A percentile compares a stretch with the other conserved stretches of the same genome.
Evolutionary conservation across 1,140 invertebrate species (phyloP).

Genomic region (Conopomorpha cramerella): DNA sequence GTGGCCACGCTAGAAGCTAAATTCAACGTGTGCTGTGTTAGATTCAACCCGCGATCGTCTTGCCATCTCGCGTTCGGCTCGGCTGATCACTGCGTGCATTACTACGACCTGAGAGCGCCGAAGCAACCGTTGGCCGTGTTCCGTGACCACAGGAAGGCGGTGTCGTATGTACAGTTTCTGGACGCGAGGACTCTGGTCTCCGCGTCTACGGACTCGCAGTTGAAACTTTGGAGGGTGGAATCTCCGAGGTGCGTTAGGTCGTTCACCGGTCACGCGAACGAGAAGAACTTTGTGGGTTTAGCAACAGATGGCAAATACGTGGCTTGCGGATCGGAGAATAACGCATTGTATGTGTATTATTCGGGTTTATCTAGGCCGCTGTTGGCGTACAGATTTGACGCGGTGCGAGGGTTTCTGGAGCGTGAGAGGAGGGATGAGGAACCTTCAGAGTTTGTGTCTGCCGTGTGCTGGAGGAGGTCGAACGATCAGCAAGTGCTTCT

Average conservation of each 20-base stretch:
- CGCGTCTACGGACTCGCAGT: conserved; percentile 92
- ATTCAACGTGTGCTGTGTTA: conserved; percentile 90
- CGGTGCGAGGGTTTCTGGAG: conserved; percentile 79
- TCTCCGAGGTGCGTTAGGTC: conserved; percentile 80
- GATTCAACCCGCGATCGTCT: conserved; percentile 90
- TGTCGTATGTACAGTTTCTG: conserved; percentile 95
- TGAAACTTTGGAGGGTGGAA: conserved; percentile 92
- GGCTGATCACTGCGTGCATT: conserved; percentile 96
- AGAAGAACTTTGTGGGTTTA: conserved; percentile 97
- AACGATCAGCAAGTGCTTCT: conserved; percentile 72
- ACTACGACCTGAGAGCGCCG: conserved; percentile 91
- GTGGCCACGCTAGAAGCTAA: conserved; percentile 64
- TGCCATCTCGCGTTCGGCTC: conserved; percentile 92
- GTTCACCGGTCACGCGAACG: conserved; percentile 93
- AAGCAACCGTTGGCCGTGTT: conserved; percentile 84
- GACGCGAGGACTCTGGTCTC: conserved; percentile 90
- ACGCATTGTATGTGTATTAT: conserved; percentile 93
- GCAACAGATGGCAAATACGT: conserved; percentile 94
- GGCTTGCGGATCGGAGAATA: conserved; percentile 95
- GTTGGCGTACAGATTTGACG: conserved; percentile 88
- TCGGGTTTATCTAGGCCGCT: conserved; percentile 87
- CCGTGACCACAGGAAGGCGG: conserved; percentile 92
- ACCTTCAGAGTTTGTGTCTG: conserved; percentile 92
- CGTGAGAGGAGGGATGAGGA: conserved; percentile 78
- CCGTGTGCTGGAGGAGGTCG: conserved; percentile 93